These are phyloP conservation scores for Seira musarum DNA, from an alignment of 2,888 invertebrate genomes.

Conservation along the genomic window DNA sequence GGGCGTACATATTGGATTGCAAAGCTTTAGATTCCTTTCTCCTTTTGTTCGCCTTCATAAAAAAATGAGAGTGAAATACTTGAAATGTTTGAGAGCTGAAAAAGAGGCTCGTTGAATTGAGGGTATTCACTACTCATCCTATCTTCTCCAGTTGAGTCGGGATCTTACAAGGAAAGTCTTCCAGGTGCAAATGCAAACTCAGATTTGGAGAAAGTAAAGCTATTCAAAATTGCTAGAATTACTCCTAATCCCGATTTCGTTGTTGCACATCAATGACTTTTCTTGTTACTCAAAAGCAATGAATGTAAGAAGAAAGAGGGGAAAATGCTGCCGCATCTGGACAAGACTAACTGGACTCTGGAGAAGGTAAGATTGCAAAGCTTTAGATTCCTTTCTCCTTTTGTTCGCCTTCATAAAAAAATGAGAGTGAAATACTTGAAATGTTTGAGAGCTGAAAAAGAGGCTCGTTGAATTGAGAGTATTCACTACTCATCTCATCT, in stretches of 20 bases:
- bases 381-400: neutral
- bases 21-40: constrained; percentile 4
- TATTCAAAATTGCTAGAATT: too few relatives aligned
- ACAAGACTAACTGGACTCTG: constrained; percentile 31
- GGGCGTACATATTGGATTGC: constrained; percentile 2
- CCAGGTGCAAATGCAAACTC: too few relatives aligned
- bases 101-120: neutral
- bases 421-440: constrained; percentile 12
- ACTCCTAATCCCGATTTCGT: neutral
- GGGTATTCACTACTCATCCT: neutral
- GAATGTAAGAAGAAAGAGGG: constrained; percentile 14
- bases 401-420: constrained; percentile 8
- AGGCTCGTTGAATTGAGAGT: neutral
- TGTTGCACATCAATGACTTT: too few relatives aligned
- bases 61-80: constrained; percentile 12
- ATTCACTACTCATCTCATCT: neutral
- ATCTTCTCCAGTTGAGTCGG: neutral
- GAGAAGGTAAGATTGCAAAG: constrained; percentile 24
- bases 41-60: neutral
- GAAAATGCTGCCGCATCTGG: too few relatives aligned
- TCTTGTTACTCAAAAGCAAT: neutral
- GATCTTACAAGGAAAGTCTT: too few relatives aligned
- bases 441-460: constrained; percentile 8
- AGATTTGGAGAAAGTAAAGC: too few relatives aligned
- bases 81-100: constrained; percentile 13